Evolutionary conservation across 2,888 invertebrate species (phyloP), one percentile per base, ranked within the genome.

Genomic region (Aphrophora alni): DNA sequence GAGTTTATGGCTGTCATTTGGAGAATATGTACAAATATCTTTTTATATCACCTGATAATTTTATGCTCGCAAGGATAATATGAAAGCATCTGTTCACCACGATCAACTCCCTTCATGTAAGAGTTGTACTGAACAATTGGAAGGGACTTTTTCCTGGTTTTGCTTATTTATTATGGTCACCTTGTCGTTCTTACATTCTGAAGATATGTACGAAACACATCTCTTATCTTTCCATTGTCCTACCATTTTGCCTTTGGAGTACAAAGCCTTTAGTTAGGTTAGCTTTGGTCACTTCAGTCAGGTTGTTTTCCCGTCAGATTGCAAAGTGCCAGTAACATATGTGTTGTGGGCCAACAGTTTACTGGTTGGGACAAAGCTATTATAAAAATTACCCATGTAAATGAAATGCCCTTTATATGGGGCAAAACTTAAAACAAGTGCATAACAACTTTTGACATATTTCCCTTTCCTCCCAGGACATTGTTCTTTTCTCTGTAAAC

Each of bases 311-410:
- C 84, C 77, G 76, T 85, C 83, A 17, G 81, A 51, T 33, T 84
- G 85, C 33, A 88, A 82, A 0, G 86, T 87, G 25, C 88, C 88
- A 17, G 88, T 88, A 81, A 86, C 87, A 81, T 88, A 87, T 38
- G 86, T 85, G 26, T 83, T 24, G 21, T 68, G 68, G 21, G n/a
- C 21, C n/a, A 68, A 24, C n/a, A 68, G 68, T 24, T 68, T 24
- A 21, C 24, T 24, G 24, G 68, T 24, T 10, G 10, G 68, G 3
- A 10, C 24, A 68, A 68, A n/a, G 68, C 68, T 68, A 24, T 68
- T 68, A 10, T 68, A 68, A 68, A 68, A 68, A 24, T 33, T 33
- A 8, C 33, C 33, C 33, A 33, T 33, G 33, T 33, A 33, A 33
- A 33, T 33, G 5, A 10, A 68, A 68, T 68, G 68, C 24, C 68